Conservation (phyloP, 1,140 invertebrate genomes). For the Capitella teleta region DNA sequence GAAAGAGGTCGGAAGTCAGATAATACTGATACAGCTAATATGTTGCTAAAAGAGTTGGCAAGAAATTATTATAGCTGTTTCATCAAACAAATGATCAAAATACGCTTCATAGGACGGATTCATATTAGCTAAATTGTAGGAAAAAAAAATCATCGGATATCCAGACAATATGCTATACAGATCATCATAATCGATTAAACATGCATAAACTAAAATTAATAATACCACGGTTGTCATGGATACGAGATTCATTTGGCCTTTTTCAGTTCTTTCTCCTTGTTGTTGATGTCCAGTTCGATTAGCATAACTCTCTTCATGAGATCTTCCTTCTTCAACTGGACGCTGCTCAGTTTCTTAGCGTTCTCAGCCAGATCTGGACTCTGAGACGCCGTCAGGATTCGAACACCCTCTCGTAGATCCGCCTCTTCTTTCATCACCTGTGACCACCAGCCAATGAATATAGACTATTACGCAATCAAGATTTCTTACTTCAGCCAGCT, state of each 20-base stretch:
- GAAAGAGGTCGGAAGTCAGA: too few species aligned
- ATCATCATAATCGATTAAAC: too few species aligned
- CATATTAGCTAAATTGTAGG: too few species aligned
- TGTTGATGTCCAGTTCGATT: background rate
- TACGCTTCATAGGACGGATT: too few species aligned
- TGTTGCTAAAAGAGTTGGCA: too few species aligned
- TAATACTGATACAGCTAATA: too few species aligned
- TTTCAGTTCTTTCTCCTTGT: constrained; percentile 2
- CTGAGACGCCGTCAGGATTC: background rate
- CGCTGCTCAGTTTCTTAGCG: background rate
- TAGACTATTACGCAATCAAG: background rate
- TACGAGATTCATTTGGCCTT: background rate
- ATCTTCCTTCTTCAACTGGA: background rate
- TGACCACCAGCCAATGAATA: background rate
- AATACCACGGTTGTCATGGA: too few species aligned
- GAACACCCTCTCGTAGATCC: background rate
- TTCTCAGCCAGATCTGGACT: background rate
- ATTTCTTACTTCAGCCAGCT: background rate
- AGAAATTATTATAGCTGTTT: too few species aligned
- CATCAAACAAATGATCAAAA: too few species aligned
- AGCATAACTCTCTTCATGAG: background rate
- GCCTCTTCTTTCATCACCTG: constrained; percentile 2
- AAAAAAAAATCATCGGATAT: too few species aligned
- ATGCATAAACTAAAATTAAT: too few species aligned
- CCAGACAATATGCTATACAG: too few species aligned